Evolutionary conservation across 2,797 vertebrate species (phyloP), one percentile per base, ranked within the genome.

Genomic region (Microctenopoma stevenorrisi): DNA sequence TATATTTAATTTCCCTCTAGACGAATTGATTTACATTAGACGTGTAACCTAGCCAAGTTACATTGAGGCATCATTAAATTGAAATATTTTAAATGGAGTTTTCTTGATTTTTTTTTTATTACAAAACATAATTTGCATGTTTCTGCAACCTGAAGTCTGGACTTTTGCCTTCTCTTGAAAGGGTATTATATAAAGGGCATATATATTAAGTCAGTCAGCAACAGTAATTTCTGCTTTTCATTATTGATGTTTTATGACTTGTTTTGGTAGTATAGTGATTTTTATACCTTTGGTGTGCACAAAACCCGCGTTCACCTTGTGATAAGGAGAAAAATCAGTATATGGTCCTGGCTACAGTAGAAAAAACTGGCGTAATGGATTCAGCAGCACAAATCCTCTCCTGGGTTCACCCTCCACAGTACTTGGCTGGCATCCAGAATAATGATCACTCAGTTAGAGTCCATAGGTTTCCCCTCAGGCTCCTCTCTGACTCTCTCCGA

Each of bases 101-200:
- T 70, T 2, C 10, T 37, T 37, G 8, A 1, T 37, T 9, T 38
- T 0, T 4, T 30, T 4, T 60, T 7, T 4, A 30, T 33, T n/a
- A 1, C 1, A 14, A 53, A 60, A n/a, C 57, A 56, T 10, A 16
- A 54, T 37, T 49, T 70, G 84, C 81, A 82, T 75, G 76, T 60
- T 0, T 64, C 0, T 16, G 3, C 48, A 44, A 7, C 7, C 12
- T 18, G 2, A 15, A 16, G 75, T 80, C n/a, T 82, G 54, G 64
- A 89, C 92, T 92, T 93, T 92, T 93, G 92, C 90, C 93, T 91
- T 92, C 83, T 72, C 73, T 82, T 79, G 64, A 82, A 86, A 86
- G 16, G 40, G 44, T 52, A 61, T 16, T 5, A 3, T 6, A 7
- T 4, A 26, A 11, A 2, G 15, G 37, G 13, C 2, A 25, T 62